These are phyloP conservation scores for Nothura maculosa DNA, from an alignment of 2,797 vertebrate genomes.

Conservation along the genomic window DNA sequence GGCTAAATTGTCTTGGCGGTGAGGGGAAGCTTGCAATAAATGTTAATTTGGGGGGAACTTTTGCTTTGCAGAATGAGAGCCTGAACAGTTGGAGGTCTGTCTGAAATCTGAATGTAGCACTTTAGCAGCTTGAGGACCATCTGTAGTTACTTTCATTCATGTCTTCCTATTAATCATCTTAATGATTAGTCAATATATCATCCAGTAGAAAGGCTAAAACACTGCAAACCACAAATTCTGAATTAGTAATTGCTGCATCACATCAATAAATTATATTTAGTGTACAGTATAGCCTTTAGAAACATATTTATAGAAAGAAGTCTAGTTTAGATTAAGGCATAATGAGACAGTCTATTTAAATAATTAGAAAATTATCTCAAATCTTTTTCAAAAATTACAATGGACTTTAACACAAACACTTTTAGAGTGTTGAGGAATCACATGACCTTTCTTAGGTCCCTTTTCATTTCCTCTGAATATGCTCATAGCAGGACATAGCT, in stretches of 20 bases:
- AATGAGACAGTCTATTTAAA: not conserved
- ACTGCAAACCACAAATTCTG: not conserved
- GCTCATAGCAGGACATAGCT: not conserved
- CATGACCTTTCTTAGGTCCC: not conserved
- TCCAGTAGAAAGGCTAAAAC: not conserved
- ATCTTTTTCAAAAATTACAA: not conserved
- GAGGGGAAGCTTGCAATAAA: not conserved
- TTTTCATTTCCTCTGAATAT: not conserved
- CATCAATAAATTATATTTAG: not conserved
- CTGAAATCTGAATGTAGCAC: constrained; percentile 12
- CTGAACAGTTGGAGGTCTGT: constrained; percentile 17
- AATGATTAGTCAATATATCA: constrained; percentile 32
- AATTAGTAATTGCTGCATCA: not conserved
- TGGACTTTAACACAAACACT: not conserved
- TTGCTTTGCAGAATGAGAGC: constrained; percentile 8
- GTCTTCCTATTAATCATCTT: constrained; percentile 24
- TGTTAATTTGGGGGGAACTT: constrained; percentile 10
- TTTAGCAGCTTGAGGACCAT: constrained; percentile 27
- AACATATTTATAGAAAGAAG: not conserved
- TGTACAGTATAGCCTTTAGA: not conserved
- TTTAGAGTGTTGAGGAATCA: not conserved
- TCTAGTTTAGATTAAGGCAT: constrained; percentile 1
- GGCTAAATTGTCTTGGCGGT: not conserved
- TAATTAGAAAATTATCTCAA: not conserved
- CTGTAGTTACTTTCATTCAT: constrained; percentile 51